These are phyloP conservation scores for Tiaroga cobitis DNA, from an alignment of 2,797 vertebrate genomes.

Conservation along the genomic window DNA sequence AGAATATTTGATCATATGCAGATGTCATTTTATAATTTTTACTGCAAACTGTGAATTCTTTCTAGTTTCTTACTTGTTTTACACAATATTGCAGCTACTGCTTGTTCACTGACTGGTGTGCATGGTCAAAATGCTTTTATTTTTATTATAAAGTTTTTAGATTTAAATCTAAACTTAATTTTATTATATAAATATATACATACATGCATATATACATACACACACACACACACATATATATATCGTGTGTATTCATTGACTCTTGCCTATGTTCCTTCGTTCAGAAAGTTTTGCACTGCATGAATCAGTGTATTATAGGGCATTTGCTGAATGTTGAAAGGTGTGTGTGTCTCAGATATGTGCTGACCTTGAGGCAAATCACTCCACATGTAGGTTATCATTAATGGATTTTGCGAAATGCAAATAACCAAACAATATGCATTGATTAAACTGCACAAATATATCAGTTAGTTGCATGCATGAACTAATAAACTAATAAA, in stretches of 20 bases:
- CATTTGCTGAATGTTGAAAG: not conserved
- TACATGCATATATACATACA: too few species aligned
- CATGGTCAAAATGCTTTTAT: not conserved
- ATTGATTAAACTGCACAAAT: not conserved
- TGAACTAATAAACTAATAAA: too few species aligned
- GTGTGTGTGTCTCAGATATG: not conserved
- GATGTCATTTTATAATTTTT: too few species aligned
- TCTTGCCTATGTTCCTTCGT: not conserved
- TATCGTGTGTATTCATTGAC: not conserved
- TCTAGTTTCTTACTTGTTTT: not conserved
- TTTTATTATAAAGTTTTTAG: not conserved
- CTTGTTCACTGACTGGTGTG: not conserved
- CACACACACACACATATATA: too few species aligned
- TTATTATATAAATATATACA: not conserved
- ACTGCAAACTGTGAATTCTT: not conserved
- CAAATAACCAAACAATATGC: not conserved
- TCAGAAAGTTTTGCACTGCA: not conserved
- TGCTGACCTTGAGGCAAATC: not conserved
- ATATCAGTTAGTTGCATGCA: not conserved
- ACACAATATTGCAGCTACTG: not conserved
- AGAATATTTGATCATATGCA: not conserved
- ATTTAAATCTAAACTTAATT: not conserved
- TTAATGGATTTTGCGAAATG: constrained; percentile 28
- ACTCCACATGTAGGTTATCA: constrained; percentile 16
- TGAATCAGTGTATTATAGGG: not conserved